These are phyloP conservation scores for Spilogale gracilis DNA, from an alignment of 2,113 vertebrate species.

Conservation along the genomic window DNA sequence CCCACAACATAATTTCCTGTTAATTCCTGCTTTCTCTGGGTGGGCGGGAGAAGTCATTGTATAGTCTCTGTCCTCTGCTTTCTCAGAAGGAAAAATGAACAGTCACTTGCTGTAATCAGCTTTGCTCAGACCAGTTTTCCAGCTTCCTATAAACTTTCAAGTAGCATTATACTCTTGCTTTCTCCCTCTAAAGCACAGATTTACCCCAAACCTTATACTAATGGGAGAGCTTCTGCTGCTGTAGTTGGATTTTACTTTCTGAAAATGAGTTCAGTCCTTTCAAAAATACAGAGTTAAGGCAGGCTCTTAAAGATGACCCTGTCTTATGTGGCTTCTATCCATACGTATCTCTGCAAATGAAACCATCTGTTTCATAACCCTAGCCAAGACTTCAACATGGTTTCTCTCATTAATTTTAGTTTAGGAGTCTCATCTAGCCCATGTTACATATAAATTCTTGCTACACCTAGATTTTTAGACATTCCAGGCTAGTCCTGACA, in stretches of 20 bases:
- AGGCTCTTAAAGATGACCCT: constrained; percentile 33
- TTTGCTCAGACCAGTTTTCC: constrained; percentile 13
- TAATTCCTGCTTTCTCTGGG: neutral
- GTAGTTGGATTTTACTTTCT: neutral
- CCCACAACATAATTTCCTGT: neutral
- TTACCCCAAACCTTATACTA: neutral
- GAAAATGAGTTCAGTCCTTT: constrained; percentile 16
- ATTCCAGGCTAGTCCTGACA: constrained; percentile 3
- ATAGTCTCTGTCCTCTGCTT: constrained; percentile 24
- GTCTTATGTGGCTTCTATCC: constrained; percentile 20
- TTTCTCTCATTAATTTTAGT: constrained; percentile 62
- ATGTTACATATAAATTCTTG: constrained; percentile 26
- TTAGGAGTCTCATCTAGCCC: neutral
- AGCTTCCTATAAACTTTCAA: constrained; percentile 44
- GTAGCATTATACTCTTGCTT: neutral
- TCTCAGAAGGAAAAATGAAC: neutral
- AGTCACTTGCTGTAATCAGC: neutral
- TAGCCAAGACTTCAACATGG: neutral
- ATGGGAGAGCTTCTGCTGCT: neutral
- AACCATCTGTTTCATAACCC: constrained; percentile 44
- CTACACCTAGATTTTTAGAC: neutral
- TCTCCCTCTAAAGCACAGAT: neutral
- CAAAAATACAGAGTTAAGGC: constrained; percentile 18
- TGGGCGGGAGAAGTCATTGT: neutral
- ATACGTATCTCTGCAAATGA: constrained; percentile 35